These are phyloP conservation scores for Erythrolamprus reginae DNA, from an alignment of 2,113 vertebrate species.

Conservation along the genomic window DNA sequence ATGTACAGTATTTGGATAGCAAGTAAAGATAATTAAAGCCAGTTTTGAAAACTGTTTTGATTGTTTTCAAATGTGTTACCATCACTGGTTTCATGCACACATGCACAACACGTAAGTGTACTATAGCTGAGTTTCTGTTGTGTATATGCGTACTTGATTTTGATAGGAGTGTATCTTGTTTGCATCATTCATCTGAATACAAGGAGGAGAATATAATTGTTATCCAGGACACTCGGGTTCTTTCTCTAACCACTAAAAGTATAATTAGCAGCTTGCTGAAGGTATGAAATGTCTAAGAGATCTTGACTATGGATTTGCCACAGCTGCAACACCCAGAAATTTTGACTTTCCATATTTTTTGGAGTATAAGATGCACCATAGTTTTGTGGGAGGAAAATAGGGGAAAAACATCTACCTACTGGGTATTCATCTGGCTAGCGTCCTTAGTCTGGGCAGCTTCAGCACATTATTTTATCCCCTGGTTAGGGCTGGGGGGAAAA, in stretches of 20 bases:
- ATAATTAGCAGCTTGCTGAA: not conserved
- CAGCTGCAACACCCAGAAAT: not conserved
- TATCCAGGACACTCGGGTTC: not conserved
- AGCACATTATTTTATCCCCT: no score
- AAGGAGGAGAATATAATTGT: not conserved
- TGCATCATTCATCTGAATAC: not conserved
- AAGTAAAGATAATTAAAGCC: slow-evolving; percentile 72
- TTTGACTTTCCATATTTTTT: no score
- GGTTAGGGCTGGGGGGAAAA: no score
- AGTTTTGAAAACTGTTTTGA: slow-evolving; percentile 66
- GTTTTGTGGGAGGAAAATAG: no score
- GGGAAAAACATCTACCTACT: no score
- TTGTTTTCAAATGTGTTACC: not conserved
- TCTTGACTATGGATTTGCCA: not conserved
- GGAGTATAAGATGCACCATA: no score
- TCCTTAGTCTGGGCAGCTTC: no score
- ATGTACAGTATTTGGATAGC: slow-evolving; percentile 77
- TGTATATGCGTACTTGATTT: not conserved
- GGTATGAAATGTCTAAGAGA: not conserved
- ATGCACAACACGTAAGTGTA: no score
- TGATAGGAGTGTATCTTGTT: not conserved
- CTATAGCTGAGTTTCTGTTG: not conserved
- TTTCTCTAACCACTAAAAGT: not conserved
- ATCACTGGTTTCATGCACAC: not conserved
- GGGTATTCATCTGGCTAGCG: no score